phyloP scores from a whole-genome alignment of 2,797 vertebrate species.

The Lepus townsendii region DNA sequence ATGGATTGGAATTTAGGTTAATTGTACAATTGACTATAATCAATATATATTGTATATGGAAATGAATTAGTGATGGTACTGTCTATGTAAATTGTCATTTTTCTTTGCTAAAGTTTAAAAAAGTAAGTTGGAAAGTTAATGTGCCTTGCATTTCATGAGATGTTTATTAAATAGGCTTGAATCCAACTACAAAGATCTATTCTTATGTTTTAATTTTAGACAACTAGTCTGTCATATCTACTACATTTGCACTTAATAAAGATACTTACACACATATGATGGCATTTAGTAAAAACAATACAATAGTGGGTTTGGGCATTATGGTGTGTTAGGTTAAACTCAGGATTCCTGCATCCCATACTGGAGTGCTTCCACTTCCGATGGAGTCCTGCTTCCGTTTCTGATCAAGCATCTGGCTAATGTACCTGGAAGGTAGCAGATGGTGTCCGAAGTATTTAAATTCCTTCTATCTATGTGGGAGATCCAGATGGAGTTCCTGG shows the following conservation, averaged over 20 bases:
- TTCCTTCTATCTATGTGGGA: no score
- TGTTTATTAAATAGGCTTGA: not conserved
- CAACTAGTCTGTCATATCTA: not conserved
- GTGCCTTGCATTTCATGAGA: not conserved
- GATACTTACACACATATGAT: not conserved
- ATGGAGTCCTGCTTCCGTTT: no score
- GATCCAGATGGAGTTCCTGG: no score
- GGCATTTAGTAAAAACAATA: not conserved
- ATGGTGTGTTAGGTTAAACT: no score
- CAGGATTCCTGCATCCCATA: no score
- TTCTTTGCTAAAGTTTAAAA: not conserved
- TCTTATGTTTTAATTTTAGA: not conserved
- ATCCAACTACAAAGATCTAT: not conserved
- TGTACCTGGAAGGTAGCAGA: no score
- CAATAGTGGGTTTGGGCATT: not conserved
- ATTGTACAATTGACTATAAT: not conserved
- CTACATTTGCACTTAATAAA: not conserved
- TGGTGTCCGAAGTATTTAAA: no score
- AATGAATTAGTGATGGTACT: not conserved
- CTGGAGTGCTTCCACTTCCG: no score
- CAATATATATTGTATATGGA: not conserved
- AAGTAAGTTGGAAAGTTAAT: not conserved
- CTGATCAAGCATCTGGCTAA: no score
- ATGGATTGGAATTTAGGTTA: not conserved
- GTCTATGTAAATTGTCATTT: not conserved